Conservation (phyloP, 1,140 invertebrate species). For the Adoxophyes honmai region DNA sequence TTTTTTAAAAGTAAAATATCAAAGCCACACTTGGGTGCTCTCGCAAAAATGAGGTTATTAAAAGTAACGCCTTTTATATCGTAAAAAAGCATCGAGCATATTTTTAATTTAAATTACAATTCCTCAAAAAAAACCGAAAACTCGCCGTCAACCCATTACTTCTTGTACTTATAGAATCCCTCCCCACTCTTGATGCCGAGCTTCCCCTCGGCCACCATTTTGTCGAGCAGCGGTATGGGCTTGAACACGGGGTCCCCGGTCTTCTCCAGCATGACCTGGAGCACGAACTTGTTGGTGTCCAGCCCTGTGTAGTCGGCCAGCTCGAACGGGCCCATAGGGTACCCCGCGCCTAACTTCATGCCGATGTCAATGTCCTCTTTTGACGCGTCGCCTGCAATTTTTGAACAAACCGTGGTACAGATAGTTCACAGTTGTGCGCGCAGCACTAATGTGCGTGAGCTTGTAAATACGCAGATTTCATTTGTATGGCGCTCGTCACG, state of each 20-base stretch:
- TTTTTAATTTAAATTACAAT: too few relatives aligned
- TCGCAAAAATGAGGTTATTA: too few relatives aligned
- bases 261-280: constrained; percentile 85
- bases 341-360: constrained; percentile 91
- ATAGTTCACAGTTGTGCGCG: too few relatives aligned
- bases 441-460: too few relatives aligned
- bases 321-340: constrained; percentile 93
- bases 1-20: too few relatives aligned
- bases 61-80: too few relatives aligned
- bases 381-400: constrained; percentile 79
- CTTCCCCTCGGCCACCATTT: constrained; percentile 88
- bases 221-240: constrained; percentile 81
- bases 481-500: too few relatives aligned
- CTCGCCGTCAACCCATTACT: constrained; percentile 41
- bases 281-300: constrained; percentile 82
- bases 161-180: constrained; percentile 91
- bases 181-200: constrained; percentile 89
- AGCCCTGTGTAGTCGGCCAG: constrained; percentile 88
- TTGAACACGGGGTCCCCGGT: constrained; percentile 86
- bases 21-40: too few relatives aligned
- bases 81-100: too few relatives aligned
- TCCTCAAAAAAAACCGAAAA: not conserved
- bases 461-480: too few relatives aligned
- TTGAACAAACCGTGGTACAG: too few relatives aligned
- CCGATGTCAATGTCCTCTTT: constrained; percentile 89